Base-by-base conservation (phyloP, 2,888 invertebrate species). In the Hydraecia micacea region DNA sequence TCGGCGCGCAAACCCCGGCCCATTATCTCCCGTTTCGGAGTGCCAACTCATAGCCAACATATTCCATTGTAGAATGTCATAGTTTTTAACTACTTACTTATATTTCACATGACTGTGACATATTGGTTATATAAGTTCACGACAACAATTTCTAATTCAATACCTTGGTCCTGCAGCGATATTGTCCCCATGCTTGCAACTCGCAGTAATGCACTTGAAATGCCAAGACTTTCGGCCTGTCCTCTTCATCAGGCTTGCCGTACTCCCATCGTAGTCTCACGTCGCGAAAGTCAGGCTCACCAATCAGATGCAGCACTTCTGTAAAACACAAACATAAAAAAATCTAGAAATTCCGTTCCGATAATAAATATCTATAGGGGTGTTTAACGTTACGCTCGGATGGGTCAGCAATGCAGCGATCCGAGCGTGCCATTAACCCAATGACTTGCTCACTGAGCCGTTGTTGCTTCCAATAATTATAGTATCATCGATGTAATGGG, bases 201-300 rank as follows among this genome's bases (percentile, higher is more conserved):
- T 98, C 98, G 93, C 98, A 98, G 93, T 98, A 98, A 91, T 98
- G 97, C 66, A 98, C 97, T 93, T 97, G 97, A 94, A 98, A 98
- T 28, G 97, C 97, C 86, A 97, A 95, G 65, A 97, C 93, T 85
- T 96, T 96, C 69, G 97, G 95, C 81, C 91, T 86, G 84, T 93
- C 91, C 63, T 93, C 94, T 28, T 94, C 95, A 8, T 95, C 94
- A 28, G 87, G 91, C 55, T 89, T 89, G 5, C 97, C 97, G 81
- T 97, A 97, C 89, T 97, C 97, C 98, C 98, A 98, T 68, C 97
- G 97, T 42, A 98, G 95, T 5, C 97, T 96, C 28, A 98, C 97
- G 89, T 97, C 97, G 75, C 98, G 95, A 91, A 98, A 98, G 91
- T 98, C 98, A 39, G 98, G 97, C 90, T 98, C 97, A 52, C 97